Evolutionary conservation across 2,113 vertebrate genomes (phyloP).

Genomic region (Eurypyga helias): DNA sequence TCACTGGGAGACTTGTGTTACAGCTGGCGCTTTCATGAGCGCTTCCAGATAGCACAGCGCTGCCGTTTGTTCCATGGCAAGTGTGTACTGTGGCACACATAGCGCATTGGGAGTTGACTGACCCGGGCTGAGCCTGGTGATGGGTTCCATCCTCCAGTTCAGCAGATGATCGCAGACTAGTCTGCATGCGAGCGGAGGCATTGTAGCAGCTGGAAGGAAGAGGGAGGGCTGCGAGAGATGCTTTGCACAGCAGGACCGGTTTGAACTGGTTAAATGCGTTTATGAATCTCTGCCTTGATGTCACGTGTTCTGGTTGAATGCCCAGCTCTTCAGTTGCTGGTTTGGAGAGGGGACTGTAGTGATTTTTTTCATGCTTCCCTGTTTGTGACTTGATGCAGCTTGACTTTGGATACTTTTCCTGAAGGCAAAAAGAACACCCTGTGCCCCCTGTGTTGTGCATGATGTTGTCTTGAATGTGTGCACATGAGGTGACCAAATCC

Average conservation of each 20-base stretch:
- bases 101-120: not conserved
- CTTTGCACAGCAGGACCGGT: not conserved
- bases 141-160: not conserved
- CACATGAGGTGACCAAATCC: not conserved
- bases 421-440: not conserved
- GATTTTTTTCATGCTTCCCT: not conserved
- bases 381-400: not conserved
- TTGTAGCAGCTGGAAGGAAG: not conserved
- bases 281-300: not conserved
- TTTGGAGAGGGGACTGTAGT: not conserved
- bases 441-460: no score
- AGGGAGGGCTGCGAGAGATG: not conserved
- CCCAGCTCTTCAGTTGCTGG: not conserved
- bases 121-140: not conserved
- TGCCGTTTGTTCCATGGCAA: accelerated
- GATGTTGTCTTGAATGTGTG: not conserved
- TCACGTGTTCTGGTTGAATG: not conserved
- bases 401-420: not conserved
- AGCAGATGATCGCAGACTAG: not conserved
- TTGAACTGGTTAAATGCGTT: not conserved
- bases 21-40: not conserved
- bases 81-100: not conserved
- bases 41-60: not conserved
- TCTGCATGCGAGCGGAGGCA: not conserved
- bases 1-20: not conserved